Percentiles rank a stretch among this genome's conserved stretches.
phyloP scores from a whole-genome alignment of 1,140 invertebrate species.

The Drosophila orosa region DNA sequence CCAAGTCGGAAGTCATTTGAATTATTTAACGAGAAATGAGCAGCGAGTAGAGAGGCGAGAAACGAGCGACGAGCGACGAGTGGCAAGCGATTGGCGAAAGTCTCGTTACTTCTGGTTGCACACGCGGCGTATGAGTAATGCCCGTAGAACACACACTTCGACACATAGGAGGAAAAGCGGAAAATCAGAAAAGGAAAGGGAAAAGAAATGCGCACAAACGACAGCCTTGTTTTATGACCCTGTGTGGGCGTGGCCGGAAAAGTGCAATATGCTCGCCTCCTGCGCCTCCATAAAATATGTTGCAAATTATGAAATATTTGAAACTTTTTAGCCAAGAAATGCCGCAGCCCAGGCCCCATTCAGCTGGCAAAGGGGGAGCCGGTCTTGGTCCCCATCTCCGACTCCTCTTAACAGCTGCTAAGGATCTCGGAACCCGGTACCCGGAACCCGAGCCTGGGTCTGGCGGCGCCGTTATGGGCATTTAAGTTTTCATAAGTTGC shows the following conservation, averaged over 20 bases:
- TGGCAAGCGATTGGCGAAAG: not conserved
- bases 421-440: not conserved
- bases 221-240: conserved; percentile 28
- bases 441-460: not conserved
- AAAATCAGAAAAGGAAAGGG: not conserved
- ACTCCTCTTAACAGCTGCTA: not conserved
- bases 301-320: conserved; percentile 82
- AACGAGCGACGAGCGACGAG: not conserved
- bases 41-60: not conserved
- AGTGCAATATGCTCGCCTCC: conserved; percentile 55
- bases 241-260: conserved; percentile 18
- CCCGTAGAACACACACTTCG: not conserved
- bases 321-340: conserved; percentile 66
- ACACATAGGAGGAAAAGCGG: not conserved
- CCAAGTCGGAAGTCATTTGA: conserved; percentile 76
- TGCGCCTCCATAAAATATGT: conserved; percentile 70
- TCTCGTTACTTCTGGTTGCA: not conserved
- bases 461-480: conserved; percentile 66
- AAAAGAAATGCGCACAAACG: not conserved
- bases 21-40: conserved; percentile 60
- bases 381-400: not conserved
- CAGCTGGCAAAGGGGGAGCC: not conserved
- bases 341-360: conserved; percentile 37
- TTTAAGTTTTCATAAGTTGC: conserved; percentile 81
- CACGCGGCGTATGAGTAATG: conserved; percentile 45